Percentiles rank a stretch among this genome's conserved stretches.
Evolutionary conservation across 2,888 invertebrate species (phyloP).

Genomic region (Emesis furor): DNA sequence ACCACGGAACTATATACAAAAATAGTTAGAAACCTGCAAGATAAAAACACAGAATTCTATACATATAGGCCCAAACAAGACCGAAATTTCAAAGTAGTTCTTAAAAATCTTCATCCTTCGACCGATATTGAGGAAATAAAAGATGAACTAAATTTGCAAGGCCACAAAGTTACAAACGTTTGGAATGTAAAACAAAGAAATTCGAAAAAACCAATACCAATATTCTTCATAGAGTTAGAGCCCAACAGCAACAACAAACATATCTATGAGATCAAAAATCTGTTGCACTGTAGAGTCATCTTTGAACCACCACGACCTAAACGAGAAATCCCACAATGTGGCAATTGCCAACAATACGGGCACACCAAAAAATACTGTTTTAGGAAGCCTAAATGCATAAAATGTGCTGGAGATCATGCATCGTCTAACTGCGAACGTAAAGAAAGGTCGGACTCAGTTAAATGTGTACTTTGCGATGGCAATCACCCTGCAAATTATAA

Average conservation of each 20-base stretch:
- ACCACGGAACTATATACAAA: slow-evolving; percentile 35
- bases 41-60: slow-evolving; percentile 51
- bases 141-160: slow-evolving; percentile 26
- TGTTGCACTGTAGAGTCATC: not conserved
- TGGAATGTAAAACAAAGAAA: slow-evolving; percentile 18
- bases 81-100: not conserved
- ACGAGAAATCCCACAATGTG: too few species aligned
- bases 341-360: too few species aligned
- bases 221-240: slow-evolving; percentile 10
- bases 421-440: slow-evolving; percentile 28
- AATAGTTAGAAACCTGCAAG: slow-evolving; percentile 37
- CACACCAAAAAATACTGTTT: slow-evolving; percentile 54
- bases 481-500: slow-evolving; percentile 74
- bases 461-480: slow-evolving; percentile 69
- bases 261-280: not conserved
- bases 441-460: slow-evolving; percentile 60
- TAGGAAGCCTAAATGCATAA: slow-evolving; percentile 64
- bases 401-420: too few species aligned
- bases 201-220: not conserved
- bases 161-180: slow-evolving; percentile 26
- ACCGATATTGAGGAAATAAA: slow-evolving; percentile 53
- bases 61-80: slow-evolving; percentile 56
- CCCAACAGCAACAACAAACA: slow-evolving; percentile 1
- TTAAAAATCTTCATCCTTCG: slow-evolving; percentile 56
- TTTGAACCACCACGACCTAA: slow-evolving; percentile 66